Conservation (phyloP, 2,888 invertebrate species). For the Drosophila tripunctata region DNA sequence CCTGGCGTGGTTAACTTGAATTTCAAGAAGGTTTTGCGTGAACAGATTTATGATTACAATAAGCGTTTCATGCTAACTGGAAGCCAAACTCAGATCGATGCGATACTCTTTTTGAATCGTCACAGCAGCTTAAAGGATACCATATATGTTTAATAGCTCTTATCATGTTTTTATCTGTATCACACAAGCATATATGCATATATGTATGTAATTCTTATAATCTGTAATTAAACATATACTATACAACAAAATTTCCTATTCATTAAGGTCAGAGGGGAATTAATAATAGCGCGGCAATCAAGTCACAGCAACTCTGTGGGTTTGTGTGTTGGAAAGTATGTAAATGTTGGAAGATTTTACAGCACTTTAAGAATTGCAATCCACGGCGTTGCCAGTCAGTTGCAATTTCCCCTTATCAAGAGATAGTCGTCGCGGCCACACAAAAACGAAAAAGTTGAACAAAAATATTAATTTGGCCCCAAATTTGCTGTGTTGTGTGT, state of each 20-base stretch:
- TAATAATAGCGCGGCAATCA: not conserved
- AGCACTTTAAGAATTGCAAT: conserved; percentile 17
- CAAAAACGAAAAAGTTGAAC: conserved; percentile 29
- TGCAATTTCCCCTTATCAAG: conserved; percentile 45
- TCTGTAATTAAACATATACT: conserved; percentile 42
- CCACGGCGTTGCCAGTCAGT: conserved; percentile 32
- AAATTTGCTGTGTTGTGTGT: conserved; percentile 18
- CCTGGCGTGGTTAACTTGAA: conserved; percentile 82
- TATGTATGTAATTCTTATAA: conserved; percentile 35
- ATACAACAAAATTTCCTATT: conserved; percentile 4
- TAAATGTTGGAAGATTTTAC: not conserved
- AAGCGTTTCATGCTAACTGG: conserved; percentile 81
- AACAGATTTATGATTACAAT: conserved; percentile 80
- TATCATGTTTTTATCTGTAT: conserved; percentile 41
- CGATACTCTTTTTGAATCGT: conserved; percentile 80
- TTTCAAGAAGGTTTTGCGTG: conserved; percentile 76
- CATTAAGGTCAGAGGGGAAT: not conserved
- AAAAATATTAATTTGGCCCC: conserved; percentile 25
- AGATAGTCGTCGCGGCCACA: conserved; percentile 17
- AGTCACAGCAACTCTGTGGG: conserved; percentile 41
- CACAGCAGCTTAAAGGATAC: conserved; percentile 57
- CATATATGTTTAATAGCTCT: conserved; percentile 50
- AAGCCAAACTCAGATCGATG: conserved; percentile 72
- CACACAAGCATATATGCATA: conserved; percentile 20
- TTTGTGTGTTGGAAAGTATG: conserved; percentile 9